phyloP scores from a whole-genome alignment of 1,140 invertebrate species.

The Ladona fulva region DNA sequence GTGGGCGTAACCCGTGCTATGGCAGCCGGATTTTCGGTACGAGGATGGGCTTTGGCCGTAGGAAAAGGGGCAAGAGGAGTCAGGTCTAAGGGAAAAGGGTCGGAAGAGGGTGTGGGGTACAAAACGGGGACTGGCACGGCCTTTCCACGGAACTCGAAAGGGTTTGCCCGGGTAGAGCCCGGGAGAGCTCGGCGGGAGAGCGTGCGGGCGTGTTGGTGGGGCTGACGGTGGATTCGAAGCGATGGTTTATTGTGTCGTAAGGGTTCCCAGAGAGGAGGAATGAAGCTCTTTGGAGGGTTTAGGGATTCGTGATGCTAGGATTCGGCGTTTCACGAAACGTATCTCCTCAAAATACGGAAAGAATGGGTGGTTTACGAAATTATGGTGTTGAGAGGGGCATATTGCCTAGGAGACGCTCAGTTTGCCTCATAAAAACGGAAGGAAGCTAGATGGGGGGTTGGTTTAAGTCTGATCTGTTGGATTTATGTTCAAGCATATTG shows the following conservation, averaged over 20 bases:
- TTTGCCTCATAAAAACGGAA: no score
- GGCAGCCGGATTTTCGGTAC: background rate
- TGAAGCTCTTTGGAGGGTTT: background rate
- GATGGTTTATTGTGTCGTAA: background rate
- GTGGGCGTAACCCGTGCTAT: slow-evolving; percentile 6
- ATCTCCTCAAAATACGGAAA: background rate
- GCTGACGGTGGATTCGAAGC: background rate
- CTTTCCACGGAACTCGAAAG: background rate
- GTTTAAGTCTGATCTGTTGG: no score
- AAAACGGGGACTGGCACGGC: background rate
- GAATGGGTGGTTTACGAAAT: background rate
- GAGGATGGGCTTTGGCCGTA: background rate
- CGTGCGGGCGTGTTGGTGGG: background rate
- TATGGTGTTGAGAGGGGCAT: no score
- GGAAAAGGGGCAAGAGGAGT: background rate
- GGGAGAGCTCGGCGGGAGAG: background rate
- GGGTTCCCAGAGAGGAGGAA: background rate
- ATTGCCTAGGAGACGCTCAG: no score
- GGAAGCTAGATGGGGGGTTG: no score
- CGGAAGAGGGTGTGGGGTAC: background rate
- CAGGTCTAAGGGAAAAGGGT: background rate
- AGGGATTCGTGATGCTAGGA: background rate
- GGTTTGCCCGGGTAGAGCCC: slow-evolving; percentile 5
- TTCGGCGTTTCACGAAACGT: background rate
- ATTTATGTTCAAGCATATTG: no score